Evolutionary conservation across 2,113 vertebrate genomes (phyloP).

Genomic region (Aegotheles bennettii): DNA sequence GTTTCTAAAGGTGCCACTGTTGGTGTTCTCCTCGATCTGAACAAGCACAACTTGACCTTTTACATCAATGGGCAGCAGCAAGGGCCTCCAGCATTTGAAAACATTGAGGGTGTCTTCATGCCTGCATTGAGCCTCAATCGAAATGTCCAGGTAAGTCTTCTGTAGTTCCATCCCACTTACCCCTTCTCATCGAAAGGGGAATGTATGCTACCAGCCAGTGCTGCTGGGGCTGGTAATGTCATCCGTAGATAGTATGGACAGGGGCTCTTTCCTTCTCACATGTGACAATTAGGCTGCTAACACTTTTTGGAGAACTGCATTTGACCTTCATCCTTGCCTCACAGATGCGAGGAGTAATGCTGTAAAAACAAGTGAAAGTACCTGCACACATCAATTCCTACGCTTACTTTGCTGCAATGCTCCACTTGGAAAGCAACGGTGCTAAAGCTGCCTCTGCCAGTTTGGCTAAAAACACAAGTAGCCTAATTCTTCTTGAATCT

Average conservation of each 20-base stretch:
- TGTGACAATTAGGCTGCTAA: not conserved
- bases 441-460: not conserved
- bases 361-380: not conserved
- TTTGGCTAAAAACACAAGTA: not conserved
- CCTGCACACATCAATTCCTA: not conserved
- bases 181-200: not conserved
- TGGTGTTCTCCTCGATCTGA: conserved; percentile 92
- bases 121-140: conserved; percentile 96
- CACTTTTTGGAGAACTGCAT: not conserved
- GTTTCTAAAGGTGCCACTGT: conserved; percentile 89
- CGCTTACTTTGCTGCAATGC: not conserved
- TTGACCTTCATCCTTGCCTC: not conserved
- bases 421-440: not conserved
- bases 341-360: not conserved
- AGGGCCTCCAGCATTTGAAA: conserved; percentile 91
- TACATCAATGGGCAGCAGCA: conserved; percentile 96
- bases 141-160: conserved; percentile 88
- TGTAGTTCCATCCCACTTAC: not conserved
- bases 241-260: too few relatives aligned
- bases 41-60: conserved; percentile 89
- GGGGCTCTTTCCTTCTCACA: not conserved
- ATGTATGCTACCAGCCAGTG: rapidly evolving
- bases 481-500: not conserved
- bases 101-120: conserved; percentile 92
- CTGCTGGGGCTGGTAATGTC: not conserved